These are phyloP conservation scores for Drosophila cardini DNA, from an alignment of 1,140 invertebrate genomes.

Conservation along the genomic window DNA sequence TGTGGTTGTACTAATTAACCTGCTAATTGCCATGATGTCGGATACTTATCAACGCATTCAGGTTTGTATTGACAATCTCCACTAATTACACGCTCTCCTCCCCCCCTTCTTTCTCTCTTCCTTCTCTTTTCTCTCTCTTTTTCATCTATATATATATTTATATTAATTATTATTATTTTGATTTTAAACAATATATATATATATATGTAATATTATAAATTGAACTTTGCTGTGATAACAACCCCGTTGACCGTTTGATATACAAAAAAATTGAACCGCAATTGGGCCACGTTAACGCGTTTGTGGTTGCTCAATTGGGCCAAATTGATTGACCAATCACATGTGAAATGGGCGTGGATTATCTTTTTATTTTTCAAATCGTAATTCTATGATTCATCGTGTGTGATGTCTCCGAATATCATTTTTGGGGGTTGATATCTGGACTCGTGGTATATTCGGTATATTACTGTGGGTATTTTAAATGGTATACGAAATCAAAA, in stretches of 20 bases:
- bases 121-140: neutral
- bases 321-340: slow-evolving; percentile 65
- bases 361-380: slow-evolving; percentile 82
- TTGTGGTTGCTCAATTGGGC: slow-evolving; percentile 63
- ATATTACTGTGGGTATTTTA: slow-evolving; percentile 61
- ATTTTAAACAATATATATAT: neutral
- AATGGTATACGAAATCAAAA: slow-evolving; percentile 10
- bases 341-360: slow-evolving; percentile 74
- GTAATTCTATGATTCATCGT: slow-evolving; percentile 34
- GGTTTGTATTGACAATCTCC: slow-evolving; percentile 86
- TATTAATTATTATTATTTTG: slow-evolving; percentile 1
- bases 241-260: slow-evolving; percentile 36
- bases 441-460: slow-evolving; percentile 58
- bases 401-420: slow-evolving; percentile 49
- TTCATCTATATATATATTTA: slow-evolving; percentile 6
- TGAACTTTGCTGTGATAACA: slow-evolving; percentile 32
- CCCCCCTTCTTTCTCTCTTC: slow-evolving; percentile 43
- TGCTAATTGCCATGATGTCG: slow-evolving; percentile 99
- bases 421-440: slow-evolving; percentile 80
- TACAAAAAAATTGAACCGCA: slow-evolving; percentile 27
- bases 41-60: slow-evolving; percentile 99
- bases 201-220: too few relatives aligned
- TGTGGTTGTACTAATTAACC: slow-evolving; percentile 98
- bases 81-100: slow-evolving; percentile 72
- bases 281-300: slow-evolving; percentile 30